Base-by-base conservation (phyloP, 2,113 vertebrate genomes). In the Toxotes jaculatrix region DNA sequence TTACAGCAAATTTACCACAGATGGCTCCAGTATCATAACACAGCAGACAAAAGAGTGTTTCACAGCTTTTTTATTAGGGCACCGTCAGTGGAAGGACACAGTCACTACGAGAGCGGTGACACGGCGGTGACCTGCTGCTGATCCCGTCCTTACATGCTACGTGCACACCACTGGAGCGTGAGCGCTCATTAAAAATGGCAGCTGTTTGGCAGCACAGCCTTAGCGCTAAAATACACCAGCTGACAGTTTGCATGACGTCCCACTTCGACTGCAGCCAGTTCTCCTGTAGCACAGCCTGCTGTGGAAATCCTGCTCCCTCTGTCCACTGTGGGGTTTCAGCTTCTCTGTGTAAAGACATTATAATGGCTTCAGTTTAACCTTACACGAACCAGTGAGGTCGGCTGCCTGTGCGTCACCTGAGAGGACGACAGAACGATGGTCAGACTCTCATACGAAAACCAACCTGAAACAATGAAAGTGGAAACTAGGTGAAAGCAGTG, bases 281-380 rank as follows among this genome's bases (percentile, higher is more conserved):
- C 71, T 66, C 42, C 31, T 72, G 66, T 13, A 62, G 61, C 59
- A 56, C 61, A 62, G 56, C 55, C 78, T 73, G 83, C 68, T 77
- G 76, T 12, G 34, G 47, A 67, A 40, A 76, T 17, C 38, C 61
- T 38, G 3, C 11, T 45, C 85, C 72, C 80, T 72, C 80, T 83
- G 85, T 51, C 67, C 76, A 23, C 13, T 1, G 14, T 61, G 36
- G 43, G 27, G 7, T 42, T 19, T 56, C 70, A 27, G 27, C 27
- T 27, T 27, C 27, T 27, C 27, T 27, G 27, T 27, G 27, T 27
- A 27, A 27, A 27, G 27, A 27, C 27, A 27, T 27, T 27, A 27
- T 27, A 27, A 27, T 27, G 27, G 27, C 27, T 1, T 27, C 27
- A 27, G 27, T 27, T 27, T 27, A 27, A 27, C 27, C 27, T 27